Conservation (phyloP, 2,113 vertebrate genomes). For the Etia nguti region DNA sequence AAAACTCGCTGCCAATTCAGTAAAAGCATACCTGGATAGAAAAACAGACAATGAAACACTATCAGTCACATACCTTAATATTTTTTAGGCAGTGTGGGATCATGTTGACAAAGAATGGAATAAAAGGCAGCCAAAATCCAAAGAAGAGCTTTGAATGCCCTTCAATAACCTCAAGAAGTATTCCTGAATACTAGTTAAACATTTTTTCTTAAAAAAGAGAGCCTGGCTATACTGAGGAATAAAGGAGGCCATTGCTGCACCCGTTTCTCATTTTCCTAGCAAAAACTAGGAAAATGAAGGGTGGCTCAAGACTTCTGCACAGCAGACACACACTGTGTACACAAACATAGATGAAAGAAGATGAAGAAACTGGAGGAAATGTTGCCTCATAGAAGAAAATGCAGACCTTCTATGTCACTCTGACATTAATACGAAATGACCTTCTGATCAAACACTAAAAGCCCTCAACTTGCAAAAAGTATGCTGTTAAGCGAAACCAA, state of each 20-base stretch:
- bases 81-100: neutral
- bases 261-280: neutral
- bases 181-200: neutral
- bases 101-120: neutral
- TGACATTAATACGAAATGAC: neutral
- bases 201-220: neutral
- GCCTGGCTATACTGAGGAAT: neutral
- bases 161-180: neutral
- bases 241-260: neutral
- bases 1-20: neutral
- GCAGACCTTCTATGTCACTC: neutral
- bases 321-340: neutral
- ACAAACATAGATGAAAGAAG: neutral
- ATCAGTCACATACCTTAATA: no score
- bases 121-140: neutral
- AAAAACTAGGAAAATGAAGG: neutral
- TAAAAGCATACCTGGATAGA: neutral
- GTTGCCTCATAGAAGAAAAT: neutral
- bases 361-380: neutral
- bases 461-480: neutral
- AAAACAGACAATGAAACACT: neutral
- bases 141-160: neutral
- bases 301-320: neutral
- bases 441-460: neutral
- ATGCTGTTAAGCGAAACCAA: neutral